Conservation (phyloP, 2,797 vertebrate species). For the Myotis vivesi region DNA sequence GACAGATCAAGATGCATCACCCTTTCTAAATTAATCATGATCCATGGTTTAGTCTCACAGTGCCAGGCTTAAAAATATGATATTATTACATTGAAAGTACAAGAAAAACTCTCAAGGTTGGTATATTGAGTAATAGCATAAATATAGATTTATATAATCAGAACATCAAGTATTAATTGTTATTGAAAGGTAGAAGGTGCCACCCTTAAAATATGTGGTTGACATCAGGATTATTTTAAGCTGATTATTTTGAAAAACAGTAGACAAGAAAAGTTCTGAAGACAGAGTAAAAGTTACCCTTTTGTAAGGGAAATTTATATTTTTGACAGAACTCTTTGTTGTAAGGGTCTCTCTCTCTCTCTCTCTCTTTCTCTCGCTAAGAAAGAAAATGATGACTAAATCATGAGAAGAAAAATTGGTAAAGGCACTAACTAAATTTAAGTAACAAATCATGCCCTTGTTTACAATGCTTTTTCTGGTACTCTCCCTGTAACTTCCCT, state of each 20-base stretch:
- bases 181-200: not conserved
- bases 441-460: not conserved
- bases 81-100: not conserved
- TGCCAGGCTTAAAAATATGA: not conserved
- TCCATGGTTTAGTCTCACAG: not conserved
- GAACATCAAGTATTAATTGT: not conserved
- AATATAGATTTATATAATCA: not conserved
- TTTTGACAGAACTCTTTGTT: not conserved
- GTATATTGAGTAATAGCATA: not conserved
- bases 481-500: not conserved
- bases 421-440: not conserved
- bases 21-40: not conserved
- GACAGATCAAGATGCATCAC: not conserved
- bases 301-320: not conserved
- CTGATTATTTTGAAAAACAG: not conserved
- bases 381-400: not conserved
- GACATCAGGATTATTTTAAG: not conserved
- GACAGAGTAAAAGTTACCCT: not conserved
- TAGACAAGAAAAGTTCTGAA: not conserved
- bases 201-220: not conserved
- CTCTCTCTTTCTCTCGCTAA: not conserved
- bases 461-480: not conserved
- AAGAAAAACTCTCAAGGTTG: not conserved
- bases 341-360: not conserved
- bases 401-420: not conserved